phyloP scores from a whole-genome alignment of 2,113 vertebrate genomes.

The Hemibagrus wyckioides region DNA sequence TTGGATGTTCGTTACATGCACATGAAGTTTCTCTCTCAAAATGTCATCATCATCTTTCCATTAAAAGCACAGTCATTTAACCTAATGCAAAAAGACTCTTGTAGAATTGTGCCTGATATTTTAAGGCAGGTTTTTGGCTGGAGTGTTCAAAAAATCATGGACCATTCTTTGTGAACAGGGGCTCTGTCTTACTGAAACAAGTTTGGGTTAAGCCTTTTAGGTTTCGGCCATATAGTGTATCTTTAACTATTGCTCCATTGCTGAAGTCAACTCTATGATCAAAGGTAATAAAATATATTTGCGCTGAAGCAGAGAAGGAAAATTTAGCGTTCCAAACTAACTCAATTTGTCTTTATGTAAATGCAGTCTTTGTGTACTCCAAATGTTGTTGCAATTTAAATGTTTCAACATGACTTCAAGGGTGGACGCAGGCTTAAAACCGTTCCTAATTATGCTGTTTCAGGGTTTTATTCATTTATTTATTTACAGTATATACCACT shows the following conservation, averaged over 20 bases:
- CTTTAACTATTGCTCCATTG: no score
- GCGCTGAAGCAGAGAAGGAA: neutral
- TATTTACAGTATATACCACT: neutral
- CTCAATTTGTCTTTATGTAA: neutral
- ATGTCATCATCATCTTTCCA: no score
- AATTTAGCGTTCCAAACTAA: neutral
- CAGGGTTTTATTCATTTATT: conserved; percentile 26
- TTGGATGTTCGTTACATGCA: no score
- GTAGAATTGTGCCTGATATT: no score
- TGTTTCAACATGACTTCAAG: neutral
- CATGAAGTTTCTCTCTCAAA: no score
- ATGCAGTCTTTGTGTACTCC: neutral
- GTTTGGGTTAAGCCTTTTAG: neutral
- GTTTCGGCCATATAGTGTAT: no score
- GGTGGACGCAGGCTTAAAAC: neutral
- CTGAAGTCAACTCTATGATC: neutral
- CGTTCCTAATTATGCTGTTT: conserved; percentile 40
- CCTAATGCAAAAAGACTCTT: no score
- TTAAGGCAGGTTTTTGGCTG: no score
- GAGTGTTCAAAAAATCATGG: neutral
- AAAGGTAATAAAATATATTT: neutral
- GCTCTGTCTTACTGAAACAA: neutral
- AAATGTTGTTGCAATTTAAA: neutral
- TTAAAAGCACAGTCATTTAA: no score
- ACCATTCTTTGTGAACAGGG: neutral